A percentile compares a stretch with the other conserved stretches of the same genome.
phyloP scores from a whole-genome alignment of 1,140 invertebrate species.

The Apis dorsata region DNA sequence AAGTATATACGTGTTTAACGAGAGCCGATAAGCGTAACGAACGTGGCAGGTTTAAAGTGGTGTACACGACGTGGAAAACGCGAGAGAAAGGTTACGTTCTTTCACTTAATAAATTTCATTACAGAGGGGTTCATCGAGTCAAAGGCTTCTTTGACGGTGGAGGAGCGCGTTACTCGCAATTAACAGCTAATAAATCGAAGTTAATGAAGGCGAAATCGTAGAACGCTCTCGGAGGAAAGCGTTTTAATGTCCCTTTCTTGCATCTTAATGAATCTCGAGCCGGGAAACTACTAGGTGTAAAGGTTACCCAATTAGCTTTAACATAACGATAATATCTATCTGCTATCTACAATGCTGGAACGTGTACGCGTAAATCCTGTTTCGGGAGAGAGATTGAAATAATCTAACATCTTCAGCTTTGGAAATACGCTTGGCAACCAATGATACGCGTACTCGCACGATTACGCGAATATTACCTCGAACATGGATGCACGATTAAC shows the following conservation, averaged over 20 bases:
- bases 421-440: no score
- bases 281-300: not conserved
- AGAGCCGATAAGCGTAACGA: not conserved
- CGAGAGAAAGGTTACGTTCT: not conserved
- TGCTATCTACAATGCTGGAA: not conserved
- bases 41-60: not conserved
- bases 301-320: slow-evolving; percentile 1
- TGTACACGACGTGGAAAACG: not conserved
- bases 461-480: no score
- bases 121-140: not conserved
- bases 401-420: not conserved
- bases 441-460: no score
- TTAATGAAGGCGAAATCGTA: slow-evolving; percentile 19
- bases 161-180: slow-evolving; percentile 5
- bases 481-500: no score
- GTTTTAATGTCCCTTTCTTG: not conserved
- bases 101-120: not conserved
- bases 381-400: not conserved
- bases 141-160: not conserved
- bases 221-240: not conserved
- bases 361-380: not conserved
- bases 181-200: slow-evolving; percentile 38
- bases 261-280: slow-evolving; percentile 10
- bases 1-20: not conserved
- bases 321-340: not conserved